Evolutionary conservation across 2,888 invertebrate species (phyloP), one percentile per base, ranked within the genome.

Genomic region (Brachypalpus laphriformis): DNA sequence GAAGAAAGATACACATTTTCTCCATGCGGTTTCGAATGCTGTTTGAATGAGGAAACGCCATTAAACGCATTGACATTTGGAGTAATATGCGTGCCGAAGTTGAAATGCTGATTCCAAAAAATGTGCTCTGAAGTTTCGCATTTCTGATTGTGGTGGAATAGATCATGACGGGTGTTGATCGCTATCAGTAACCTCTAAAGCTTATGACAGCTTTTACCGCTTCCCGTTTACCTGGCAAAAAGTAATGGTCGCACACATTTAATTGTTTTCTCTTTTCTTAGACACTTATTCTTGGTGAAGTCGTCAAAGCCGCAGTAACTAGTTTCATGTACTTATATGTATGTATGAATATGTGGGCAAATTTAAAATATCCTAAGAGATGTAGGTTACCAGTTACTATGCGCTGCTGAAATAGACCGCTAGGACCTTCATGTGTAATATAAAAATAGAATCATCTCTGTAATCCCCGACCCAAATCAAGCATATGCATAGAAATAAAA

Each of bases 11-110:
- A 70, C 56, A 40, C 45, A 57, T 54, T 82, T 71, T 77, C 77
- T 65, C 71, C 66, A 28, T 8, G 34, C 14, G 11, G 14, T 54
- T 37, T 16, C n/a, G 28, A 51, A 31, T 68, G 56, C 31, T 28
- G 76, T 40, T 63, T 49, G 56, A 63, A 76, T 70, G 76, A 82
- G 82, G 76, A 82, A 82, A 82, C 34, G 49, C 56, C 70, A 61
- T 28, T 28, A 42, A 47, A 51, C 47, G 37, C 51, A 40, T 40
- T 11, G 47, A n/a, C 37, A 49, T 80, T 80, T 66, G 42, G 59
- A 54, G 20, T 37, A 63, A 31, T 18, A 54, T 54, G 63, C 14
- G 47, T 25, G 2, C 49, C 11, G 18, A 18, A 20, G 37, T 22
- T 11, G 25, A 18, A 40, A 40, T 47, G 49, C 37, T 59, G n/a